Base-by-base conservation (phyloP, 37 sponge, comb jelly and placozoan genomes). In the Theonella swinhoei region DNA sequence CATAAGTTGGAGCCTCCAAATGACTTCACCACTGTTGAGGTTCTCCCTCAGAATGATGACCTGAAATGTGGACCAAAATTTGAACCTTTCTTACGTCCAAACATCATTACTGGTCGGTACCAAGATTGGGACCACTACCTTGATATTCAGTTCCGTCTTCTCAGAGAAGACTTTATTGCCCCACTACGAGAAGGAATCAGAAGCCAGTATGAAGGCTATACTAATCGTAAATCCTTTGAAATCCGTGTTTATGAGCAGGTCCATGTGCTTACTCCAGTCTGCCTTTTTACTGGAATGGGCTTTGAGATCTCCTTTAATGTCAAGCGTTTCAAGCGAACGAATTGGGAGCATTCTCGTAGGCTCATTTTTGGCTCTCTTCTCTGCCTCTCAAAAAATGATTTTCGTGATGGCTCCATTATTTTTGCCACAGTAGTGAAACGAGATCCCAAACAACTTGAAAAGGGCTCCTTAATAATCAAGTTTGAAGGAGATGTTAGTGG, bases 351-450 rank as follows among this genome's bases (percentile, higher is more conserved):
- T 42, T 86, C 94, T 1, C 75, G 64, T 23, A 47, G 96, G 28
- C 83, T 96, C 7, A 96, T 90, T 19, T 93, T 78, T 85, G 96
- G 96, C 1, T 90, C 96, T 59, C 80, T 96, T 3, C 72, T 96
- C 9, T 96, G 96, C 62, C 77, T 96, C 22, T 93, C 92, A 24
- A n/a, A 64, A 17, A 82, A 93, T 40, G 37, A 84, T 42, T 91
- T 94, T 47, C 34, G 69, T 7, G 58, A 72, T 24, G 43, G 14
- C 11, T 47, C 76, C 14, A 70, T 91, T 11, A 29, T 79, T 4
- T 91, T 91, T 82, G 95, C 89, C 40, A 82, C 80, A 42, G 93
- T 94, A 22, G 86, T 81, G 0, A 70, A 91, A 34, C 78, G 95
- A 39, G 81, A 87, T 54, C 24, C 87, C 8, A 72, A 80, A 41